Evolutionary conservation across 2,888 invertebrate genomes (phyloP), one percentile per base, ranked within the genome.

Genomic region (Leptopilina myrica): DNA sequence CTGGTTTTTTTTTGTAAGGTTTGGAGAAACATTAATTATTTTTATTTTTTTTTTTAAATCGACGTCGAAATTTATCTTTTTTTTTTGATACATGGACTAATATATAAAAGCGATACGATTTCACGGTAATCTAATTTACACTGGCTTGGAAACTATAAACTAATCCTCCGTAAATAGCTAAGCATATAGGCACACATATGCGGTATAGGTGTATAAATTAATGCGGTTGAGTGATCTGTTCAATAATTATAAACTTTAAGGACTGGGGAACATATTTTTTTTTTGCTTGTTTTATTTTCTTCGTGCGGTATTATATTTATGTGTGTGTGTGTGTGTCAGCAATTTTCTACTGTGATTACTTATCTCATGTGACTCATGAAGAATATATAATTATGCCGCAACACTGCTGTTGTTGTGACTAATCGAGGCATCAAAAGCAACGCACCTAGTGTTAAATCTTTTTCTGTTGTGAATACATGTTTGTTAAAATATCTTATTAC

Each of bases 161-260:
- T 64, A 64, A 64, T 64, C 40, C 64, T 33, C 15, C 15, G 46
- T 66, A 66, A 66, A 33, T 33, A 33, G 33, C 33, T 5, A 20
- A 20, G 20, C 20, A 20, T 20, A 20, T 0, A 1, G 1, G 20
- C 20, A 20, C 20, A 20, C 20, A 20, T 20, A 20, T 20, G 20
- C 20, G 20, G 20, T 20, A 20, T 20, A 20, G 20, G 20, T 20
- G 20, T 20, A 20, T 20, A 20, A 20, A 20, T 20, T 20, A 69
- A 69, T 49, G 46, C 46, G 69, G 69, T 69, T 15, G 53, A 69
- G 26, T 53, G 53, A 53, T 69, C 69, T 14, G 33, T 53, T 69
- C 69, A 14, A 49, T 69, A 69, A 69, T 69, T 69, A 53, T 69
- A 69, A 69, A 12, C 69, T 69, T 12, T 69, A 53, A 69, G 53